These are phyloP conservation scores for Sarcoramphus papa DNA, from an alignment of 2,797 vertebrate genomes.

Conservation along the genomic window DNA sequence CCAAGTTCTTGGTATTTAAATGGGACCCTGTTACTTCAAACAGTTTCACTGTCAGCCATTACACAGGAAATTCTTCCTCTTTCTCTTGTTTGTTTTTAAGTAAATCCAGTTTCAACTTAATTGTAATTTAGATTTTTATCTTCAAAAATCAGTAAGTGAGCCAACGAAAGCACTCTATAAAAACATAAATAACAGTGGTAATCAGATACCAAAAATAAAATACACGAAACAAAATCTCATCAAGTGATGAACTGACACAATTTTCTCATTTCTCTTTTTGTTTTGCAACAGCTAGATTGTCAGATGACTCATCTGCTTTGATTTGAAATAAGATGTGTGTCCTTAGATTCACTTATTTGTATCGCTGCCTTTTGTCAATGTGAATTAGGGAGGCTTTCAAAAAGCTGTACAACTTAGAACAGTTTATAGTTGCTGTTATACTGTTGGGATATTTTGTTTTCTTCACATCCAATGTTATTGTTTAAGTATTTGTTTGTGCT, in stretches of 20 bases:
- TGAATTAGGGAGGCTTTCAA: not conserved
- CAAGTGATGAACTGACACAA: not conserved
- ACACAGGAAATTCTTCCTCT: conserved; percentile 28
- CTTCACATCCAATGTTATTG: not conserved
- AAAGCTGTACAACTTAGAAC: not conserved
- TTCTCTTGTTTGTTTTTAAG: conserved; percentile 41
- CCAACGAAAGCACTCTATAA: conserved; percentile 12
- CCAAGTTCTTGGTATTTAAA: conserved; percentile 42
- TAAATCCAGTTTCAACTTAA: conserved; percentile 27
- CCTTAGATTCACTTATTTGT: not conserved
- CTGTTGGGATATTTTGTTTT: not conserved
- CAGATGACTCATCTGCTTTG: conserved; percentile 35
- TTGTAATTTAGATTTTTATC: conserved; percentile 26
- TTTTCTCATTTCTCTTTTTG: conserved; percentile 36
- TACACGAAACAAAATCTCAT: conserved; percentile 26
- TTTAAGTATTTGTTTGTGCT: not conserved
- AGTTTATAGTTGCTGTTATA: not conserved
- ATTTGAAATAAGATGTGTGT: not conserved
- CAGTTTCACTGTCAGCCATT: conserved; percentile 30
- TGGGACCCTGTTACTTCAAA: conserved; percentile 26
- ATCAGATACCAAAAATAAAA: conserved; percentile 33
- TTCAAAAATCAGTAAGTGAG: conserved; percentile 6
- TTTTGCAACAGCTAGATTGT: conserved; percentile 7
- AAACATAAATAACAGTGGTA: conserved; percentile 30
- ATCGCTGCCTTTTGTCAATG: not conserved